Conservation (phyloP, 2,797 vertebrate species). For the Lutjanus argentimaculatus region DNA sequence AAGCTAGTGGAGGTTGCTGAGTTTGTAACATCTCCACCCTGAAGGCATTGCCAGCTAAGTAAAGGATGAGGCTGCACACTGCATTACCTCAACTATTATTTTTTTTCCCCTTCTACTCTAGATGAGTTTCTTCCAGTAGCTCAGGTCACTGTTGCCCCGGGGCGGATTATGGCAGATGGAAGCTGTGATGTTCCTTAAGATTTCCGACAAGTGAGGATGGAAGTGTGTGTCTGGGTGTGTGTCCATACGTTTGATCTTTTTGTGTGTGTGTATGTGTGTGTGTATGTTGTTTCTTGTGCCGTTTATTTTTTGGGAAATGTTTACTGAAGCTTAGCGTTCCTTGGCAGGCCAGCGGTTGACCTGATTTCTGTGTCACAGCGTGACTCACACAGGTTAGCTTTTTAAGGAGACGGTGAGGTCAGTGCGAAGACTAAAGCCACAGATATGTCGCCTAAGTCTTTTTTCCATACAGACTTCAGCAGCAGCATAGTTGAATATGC, state of each 20-base stretch:
- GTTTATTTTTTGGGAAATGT: conserved; percentile 43
- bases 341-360: conserved; percentile 63
- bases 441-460: conserved; percentile 12
- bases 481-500: conserved; percentile 9
- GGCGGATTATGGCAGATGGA: conserved; percentile 74
- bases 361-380: conserved; percentile 62
- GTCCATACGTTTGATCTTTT: conserved; percentile 51
- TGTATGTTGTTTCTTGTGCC: conserved; percentile 31
- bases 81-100: conserved; percentile 75
- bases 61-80: conserved; percentile 78
- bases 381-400: conserved; percentile 62
- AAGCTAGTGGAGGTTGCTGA: conserved; percentile 70
- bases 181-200: conserved; percentile 71
- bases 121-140: conserved; percentile 77
- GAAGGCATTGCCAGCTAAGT: conserved; percentile 74
- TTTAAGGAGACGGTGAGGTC: conserved; percentile 57
- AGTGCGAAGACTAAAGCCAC: conserved; percentile 44
- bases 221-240: conserved; percentile 43
- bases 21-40: conserved; percentile 73
- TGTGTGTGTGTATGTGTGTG: neutral
- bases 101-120: conserved; percentile 54
- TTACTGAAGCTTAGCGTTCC: conserved; percentile 62
- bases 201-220: conserved; percentile 56
- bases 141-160: conserved; percentile 78
- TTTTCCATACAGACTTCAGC: neutral